Evolutionary conservation across 64 coral and sea anemone species (phyloP).

Genomic region (Porites lutea): DNA sequence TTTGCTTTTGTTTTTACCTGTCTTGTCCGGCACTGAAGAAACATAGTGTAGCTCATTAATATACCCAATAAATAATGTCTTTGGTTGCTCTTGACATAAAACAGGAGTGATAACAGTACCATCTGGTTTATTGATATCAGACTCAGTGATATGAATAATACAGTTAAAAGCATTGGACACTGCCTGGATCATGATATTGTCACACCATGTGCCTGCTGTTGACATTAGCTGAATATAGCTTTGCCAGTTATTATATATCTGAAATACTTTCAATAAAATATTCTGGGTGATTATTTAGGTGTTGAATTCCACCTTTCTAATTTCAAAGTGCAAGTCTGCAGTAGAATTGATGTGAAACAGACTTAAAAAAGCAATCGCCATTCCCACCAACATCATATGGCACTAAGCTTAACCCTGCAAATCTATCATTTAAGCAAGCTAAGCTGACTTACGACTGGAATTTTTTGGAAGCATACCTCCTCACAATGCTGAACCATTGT

Average conservation of each 20-base stretch:
- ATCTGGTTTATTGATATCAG: slow-evolving; percentile 32
- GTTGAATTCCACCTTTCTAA: background rate
- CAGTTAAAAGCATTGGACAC: slow-evolving; percentile 24
- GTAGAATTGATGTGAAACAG: background rate
- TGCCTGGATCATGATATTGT: slow-evolving; percentile 47
- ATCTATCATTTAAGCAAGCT: slow-evolving; percentile 9
- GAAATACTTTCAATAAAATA: slow-evolving; percentile 29
- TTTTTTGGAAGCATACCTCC: background rate
- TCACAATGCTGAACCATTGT: background rate
- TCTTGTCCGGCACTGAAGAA: background rate
- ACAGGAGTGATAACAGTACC: slow-evolving; percentile 39
- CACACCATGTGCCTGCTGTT: slow-evolving; percentile 51
- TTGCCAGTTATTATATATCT: slow-evolving; percentile 17
- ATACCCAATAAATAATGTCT: slow-evolving; percentile 19
- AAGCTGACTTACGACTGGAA: background rate
- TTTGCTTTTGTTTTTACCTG: background rate
- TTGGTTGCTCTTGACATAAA: background rate
- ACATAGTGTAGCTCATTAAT: slow-evolving; percentile 45
- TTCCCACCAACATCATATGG: too few species aligned
- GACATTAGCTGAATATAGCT: slow-evolving; percentile 31
- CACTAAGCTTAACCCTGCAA: background rate
- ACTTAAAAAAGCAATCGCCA: background rate
- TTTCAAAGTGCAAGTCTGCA: too few species aligned
- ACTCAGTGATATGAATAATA: slow-evolving; percentile 56
- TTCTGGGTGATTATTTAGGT: slow-evolving; percentile 26